Evolutionary conservation across 2,888 invertebrate genomes (phyloP).

Genomic region (Globia sparganii): DNA sequence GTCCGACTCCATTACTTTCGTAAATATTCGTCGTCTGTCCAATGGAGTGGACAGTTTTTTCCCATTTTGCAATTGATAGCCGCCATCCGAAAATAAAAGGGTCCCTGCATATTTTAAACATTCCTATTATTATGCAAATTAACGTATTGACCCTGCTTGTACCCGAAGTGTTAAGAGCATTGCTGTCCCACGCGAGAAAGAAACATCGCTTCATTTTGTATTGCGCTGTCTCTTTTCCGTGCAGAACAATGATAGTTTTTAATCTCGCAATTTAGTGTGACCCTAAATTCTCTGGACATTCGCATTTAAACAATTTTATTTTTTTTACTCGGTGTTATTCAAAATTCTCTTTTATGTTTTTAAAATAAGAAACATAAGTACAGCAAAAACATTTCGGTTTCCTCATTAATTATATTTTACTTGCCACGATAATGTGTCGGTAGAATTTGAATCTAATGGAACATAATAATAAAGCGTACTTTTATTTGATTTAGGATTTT

Average conservation of each 20-base stretch:
- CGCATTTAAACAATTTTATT: constrained; percentile 20
- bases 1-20: constrained; percentile 69
- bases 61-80: constrained; percentile 88
- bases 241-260: constrained; percentile 52
- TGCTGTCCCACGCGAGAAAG: constrained; percentile 43
- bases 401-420: constrained; percentile 33
- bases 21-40: constrained; percentile 78
- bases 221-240: constrained; percentile 36
- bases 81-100: constrained; percentile 87
- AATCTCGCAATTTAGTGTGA: constrained; percentile 35
- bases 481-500: constrained; percentile 5
- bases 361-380: constrained; percentile 13
- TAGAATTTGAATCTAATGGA: neutral
- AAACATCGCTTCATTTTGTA: constrained; percentile 26
- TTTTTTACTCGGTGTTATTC: neutral
- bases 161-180: constrained; percentile 58
- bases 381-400: constrained; percentile 11
- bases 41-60: constrained; percentile 88
- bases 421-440: neutral
- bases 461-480: neutral
- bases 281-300: constrained; percentile 51
- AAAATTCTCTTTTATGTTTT: constrained; percentile 4
- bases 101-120: constrained; percentile 85
- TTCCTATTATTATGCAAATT: constrained; percentile 89
- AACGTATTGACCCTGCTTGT: constrained; percentile 84